Evolutionary conservation across 2,888 invertebrate genomes (phyloP), one percentile per base, ranked within the genome.

Genomic region (Pandemis corylana): DNA sequence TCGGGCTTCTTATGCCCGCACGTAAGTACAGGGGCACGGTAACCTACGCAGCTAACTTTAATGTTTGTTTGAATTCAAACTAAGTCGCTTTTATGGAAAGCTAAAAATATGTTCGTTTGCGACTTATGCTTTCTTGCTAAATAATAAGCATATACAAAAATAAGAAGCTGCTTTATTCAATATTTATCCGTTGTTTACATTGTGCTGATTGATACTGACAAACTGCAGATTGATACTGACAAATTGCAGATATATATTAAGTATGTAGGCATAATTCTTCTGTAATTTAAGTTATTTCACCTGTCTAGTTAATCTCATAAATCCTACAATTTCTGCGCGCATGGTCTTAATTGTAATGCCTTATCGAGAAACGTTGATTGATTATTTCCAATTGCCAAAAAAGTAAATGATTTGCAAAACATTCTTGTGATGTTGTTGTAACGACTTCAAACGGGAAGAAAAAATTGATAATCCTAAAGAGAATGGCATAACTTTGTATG

Each of bases 1-100:
- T 80, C 82, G 78, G 79, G 84, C 82, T 84, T 87, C 82, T 86
- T 89, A 88, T 88, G 88, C 88, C 15, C 49, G 74, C 61, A 62
- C 63, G 66, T 74, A 68, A 70, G 87, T 77, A 72, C 73, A 59
- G 28, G 59, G 59, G 59, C 59, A 69, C 68, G 69, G 77, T 66
- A 67, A 66, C 75, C 71, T 67, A 71, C 75, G 75, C 67, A 67
- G 70, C 61, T 44, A 61, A 70, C 66, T 71, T 70, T 71, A 36
- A 66, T 66, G 70, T 63, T 67, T 75, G 75, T 75, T 67, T 71
- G 75, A 61, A 71, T 71, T 66, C 75, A 67, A 70, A 71, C 66
- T 61, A 56, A 71, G 59, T 46, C 13, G 67, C 49, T 75, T 75
- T 62, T 71, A 75, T 65, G 67, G 53, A 56, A 46, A 71, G 75